These are phyloP conservation scores for Scopus umbretta DNA, from an alignment of 2,113 vertebrate species.

Conservation along the genomic window DNA sequence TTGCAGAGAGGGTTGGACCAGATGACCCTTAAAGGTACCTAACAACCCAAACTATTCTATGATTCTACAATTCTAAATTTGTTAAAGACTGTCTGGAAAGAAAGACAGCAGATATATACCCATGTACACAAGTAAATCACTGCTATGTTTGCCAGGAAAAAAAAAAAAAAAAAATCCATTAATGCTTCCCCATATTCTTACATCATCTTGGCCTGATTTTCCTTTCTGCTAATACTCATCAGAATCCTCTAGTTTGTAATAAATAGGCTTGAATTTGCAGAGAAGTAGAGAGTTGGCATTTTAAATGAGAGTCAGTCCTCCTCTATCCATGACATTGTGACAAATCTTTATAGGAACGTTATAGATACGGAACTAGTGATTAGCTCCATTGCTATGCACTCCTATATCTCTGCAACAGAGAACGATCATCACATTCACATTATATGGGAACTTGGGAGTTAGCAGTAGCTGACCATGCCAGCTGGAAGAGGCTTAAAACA, in stretches of 20 bases:
- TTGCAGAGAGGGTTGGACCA: neutral
- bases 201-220: neutral
- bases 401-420: neutral
- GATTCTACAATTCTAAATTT: neutral
- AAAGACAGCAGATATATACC: neutral
- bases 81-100: neutral
- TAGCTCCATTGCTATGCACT: constrained; percentile 35
- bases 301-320: neutral
- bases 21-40: neutral
- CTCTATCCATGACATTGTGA: neutral
- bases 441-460: constrained; percentile 32
- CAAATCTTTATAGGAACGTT: neutral
- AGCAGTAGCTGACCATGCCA: constrained; percentile 36
- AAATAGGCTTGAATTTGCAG: neutral
- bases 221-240: neutral
- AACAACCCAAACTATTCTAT: neutral
- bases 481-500: constrained; percentile 47
- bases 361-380: neutral
- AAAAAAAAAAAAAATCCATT: neutral
- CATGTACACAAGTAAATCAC: neutral
- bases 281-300: neutral
- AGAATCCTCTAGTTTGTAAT: neutral
- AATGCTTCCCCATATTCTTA: neutral
- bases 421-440: constrained; percentile 18
- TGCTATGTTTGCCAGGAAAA: neutral